Evolutionary conservation across 2,888 invertebrate genomes (phyloP).

Genomic region (Acleris cristana): DNA sequence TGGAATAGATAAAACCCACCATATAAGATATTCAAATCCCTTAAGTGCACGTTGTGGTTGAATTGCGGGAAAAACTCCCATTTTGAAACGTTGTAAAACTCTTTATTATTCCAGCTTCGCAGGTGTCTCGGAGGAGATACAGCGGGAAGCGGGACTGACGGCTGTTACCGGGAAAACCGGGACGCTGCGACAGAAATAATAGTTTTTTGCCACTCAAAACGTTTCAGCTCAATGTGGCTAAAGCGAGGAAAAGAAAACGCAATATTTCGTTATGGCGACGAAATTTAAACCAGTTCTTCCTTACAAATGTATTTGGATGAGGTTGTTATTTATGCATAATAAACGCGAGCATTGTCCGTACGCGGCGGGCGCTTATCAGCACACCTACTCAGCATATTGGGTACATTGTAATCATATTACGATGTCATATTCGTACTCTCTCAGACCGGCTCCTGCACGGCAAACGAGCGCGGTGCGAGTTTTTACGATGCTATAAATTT

Average conservation of each 20-base stretch:
- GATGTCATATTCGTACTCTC: slow-evolving; percentile 63
- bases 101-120: slow-evolving; percentile 80
- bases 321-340: slow-evolving; percentile 14
- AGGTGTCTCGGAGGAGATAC: slow-evolving; percentile 77
- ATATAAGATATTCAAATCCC: slow-evolving; percentile 83
- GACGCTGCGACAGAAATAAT: slow-evolving; percentile 55
- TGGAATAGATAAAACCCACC: slow-evolving; percentile 76
- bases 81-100: slow-evolving; percentile 81
- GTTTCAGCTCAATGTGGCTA: slow-evolving; percentile 44
- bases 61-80: slow-evolving; percentile 81
- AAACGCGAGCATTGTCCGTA: slow-evolving; percentile 11
- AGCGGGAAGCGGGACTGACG: slow-evolving; percentile 64
- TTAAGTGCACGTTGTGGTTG: slow-evolving; percentile 83
- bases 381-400: slow-evolving; percentile 36
- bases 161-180: slow-evolving; percentile 53
- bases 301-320: background rate
- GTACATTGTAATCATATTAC: slow-evolving; percentile 55
- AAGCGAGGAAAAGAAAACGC: slow-evolving; percentile 39
- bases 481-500: slow-evolving; percentile 79
- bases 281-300: slow-evolving; percentile 8
- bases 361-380: slow-evolving; percentile 18
- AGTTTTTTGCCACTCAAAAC: slow-evolving; percentile 53
- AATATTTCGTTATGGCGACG: slow-evolving; percentile 30
- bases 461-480: slow-evolving; percentile 65
- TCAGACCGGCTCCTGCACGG: slow-evolving; percentile 55